Evolutionary conservation across 92 coral and sea anemone species (phyloP), one percentile per base, ranked within the genome.

Genomic region (Umimayanthus kanabou): DNA sequence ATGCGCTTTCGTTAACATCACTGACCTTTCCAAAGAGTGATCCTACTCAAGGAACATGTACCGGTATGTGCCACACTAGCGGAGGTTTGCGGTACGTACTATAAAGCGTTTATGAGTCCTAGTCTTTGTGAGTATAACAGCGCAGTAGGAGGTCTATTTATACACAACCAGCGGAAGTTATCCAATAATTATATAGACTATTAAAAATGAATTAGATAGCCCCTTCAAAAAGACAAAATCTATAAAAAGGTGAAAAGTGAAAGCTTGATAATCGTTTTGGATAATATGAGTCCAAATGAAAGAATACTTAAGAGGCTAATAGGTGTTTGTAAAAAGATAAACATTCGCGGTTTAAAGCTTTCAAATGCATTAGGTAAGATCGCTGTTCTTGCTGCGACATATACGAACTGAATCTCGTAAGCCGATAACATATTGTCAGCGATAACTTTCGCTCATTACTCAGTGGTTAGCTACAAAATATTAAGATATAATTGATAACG

Each of bases 101-200:
- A 55, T 55, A 18, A 61, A 83, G 18, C 79, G 43, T 83, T 83
- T 71, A 70, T 83, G 64, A 45, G 14, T 39, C 78, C 77, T 6
- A 73, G 67, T 83, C 77, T 83, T 70, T 83, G 87, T 83, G 90
- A 78, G 90, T 82, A 93, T 90, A 93, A 90, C 89, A 84, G 47
- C 98, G n/a, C 96, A 42, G 92, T 88, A 92, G 98, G 98, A 92
- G 98, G 98, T 93, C 98, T 92, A 88, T 93, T 90, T 95, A 91
- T 85, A 88, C 88, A 70, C 89, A 82, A 90, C 89, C 85, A 89
- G 91, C 93, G 94, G 96, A 93, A 88, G 96, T 91, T 88, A 88
- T 91, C 82, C 90, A 86, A 89, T 95, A 93, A 95, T 91, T 93
- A 92, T 91, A 88, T 84, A 87, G 82, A 57, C 98, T 88, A 95